phyloP scores from a whole-genome alignment of 1,140 invertebrate species.

The Magallana gigas region DNA sequence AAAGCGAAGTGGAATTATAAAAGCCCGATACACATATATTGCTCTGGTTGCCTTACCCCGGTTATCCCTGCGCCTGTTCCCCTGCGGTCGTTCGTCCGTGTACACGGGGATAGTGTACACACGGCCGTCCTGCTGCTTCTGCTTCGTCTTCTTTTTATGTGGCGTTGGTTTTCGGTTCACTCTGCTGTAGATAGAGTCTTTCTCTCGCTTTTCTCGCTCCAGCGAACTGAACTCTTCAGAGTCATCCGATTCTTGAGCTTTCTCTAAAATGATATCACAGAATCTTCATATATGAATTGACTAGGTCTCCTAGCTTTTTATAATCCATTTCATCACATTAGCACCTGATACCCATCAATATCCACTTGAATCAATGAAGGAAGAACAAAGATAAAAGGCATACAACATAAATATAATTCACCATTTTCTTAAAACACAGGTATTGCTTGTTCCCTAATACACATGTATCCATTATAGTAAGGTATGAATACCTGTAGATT shows the following conservation, averaged over 20 bases:
- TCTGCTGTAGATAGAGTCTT: conserved; percentile 84
- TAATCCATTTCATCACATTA: too few relatives aligned
- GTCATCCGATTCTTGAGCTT: conserved; percentile 74
- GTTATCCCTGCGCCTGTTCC: conserved; percentile 7
- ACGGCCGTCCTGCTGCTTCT: conserved; percentile 49
- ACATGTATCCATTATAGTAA: too few relatives aligned
- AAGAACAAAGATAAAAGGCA: too few relatives aligned
- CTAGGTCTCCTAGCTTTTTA: too few relatives aligned
- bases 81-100: conserved; percentile 37
- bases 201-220: conserved; percentile 85
- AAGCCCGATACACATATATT: neutral
- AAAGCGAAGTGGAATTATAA: neutral
- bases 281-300: too few relatives aligned
- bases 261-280: conserved; percentile 42
- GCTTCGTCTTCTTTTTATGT: conserved; percentile 85
- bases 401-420: too few relatives aligned
- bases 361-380: too few relatives aligned
- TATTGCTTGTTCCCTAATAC: too few relatives aligned
- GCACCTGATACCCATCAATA: too few relatives aligned
- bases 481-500: too few relatives aligned
- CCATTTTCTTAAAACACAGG: too few relatives aligned
- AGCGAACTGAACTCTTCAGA: conserved; percentile 89
- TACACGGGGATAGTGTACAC: conserved; percentile 42
- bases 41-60: neutral
- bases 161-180: conserved; percentile 84